Base-by-base conservation (phyloP, 2,888 invertebrate species). In the Sesia bembeciformis region DNA sequence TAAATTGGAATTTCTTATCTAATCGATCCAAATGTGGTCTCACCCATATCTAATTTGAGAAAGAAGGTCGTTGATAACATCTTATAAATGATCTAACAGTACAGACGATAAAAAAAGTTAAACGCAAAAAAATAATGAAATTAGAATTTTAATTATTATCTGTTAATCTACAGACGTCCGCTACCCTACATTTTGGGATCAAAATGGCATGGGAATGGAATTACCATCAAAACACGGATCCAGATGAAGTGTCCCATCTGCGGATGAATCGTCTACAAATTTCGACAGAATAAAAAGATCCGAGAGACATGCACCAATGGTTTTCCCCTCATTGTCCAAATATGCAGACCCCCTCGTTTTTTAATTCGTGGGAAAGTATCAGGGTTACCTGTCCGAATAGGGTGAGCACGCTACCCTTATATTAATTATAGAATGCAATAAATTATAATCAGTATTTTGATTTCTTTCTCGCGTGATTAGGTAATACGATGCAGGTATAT, bases 361-460 rank as follows among this genome's bases (percentile, higher is more conserved):
- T 77, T 68, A 66, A 70, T 70, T 73, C 87, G 87, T 87, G 88
- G 87, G 87, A 88, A 87, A 68, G 56, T 53, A 54, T 60, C 53
- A 56, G 40, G 57, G 60, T 78, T 83, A 83, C 84, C 83, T 84
- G 82, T 74, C 65, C 58, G 65, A 64, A 64, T 67, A 58, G 72
- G 69, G 75, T 71, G 67, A 64, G 59, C 52, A 50, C 46, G 59
- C 63, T 66, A 77, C 81, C 82, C 77, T 78, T 68, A 75, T 60
- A 64, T 76, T 84, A 80, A 83, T 83, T 84, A 78, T 76, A 72
- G 52, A 78, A 73, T 74, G 79, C 81, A 77, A 87, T 86, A 87
- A 84, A 83, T 87, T 80, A 80, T 74, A 85, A 84, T 84, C 80
- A 79, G 76, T 79, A 79, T 84, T 82, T 81, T 79, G 78, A 81